These are phyloP conservation scores for Pseudorhombus dupliciocellatus DNA, from an alignment of 2,113 vertebrate genomes.

Conservation along the genomic window DNA sequence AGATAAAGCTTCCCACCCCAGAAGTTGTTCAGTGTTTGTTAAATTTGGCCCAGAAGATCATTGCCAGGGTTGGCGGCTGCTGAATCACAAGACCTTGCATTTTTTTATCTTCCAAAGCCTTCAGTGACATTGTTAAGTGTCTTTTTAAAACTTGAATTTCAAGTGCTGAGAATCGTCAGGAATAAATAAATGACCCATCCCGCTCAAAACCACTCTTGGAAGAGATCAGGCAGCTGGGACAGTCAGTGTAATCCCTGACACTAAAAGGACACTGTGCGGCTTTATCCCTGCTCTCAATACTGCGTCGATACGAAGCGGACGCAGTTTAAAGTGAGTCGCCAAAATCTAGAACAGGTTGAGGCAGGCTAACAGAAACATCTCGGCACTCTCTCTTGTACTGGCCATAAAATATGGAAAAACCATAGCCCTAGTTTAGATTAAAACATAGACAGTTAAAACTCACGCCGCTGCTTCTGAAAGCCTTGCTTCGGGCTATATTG, in stretches of 20 bases:
- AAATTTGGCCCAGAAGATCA: no score
- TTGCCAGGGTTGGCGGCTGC: no score
- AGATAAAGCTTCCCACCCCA: no score
- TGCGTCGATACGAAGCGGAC: slow-evolving; percentile 6
- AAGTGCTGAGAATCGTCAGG: no score
- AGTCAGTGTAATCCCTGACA: not conserved
- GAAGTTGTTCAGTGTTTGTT: no score
- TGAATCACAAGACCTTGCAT: no score
- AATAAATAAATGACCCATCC: no score
- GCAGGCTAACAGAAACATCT: not conserved
- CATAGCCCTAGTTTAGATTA: not conserved
- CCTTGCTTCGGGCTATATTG: not conserved
- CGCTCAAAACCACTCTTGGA: no score
- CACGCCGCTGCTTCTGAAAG: not conserved
- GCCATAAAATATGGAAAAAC: not conserved
- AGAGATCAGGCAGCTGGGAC: not conserved
- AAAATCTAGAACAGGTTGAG: not conserved
- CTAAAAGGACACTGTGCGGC: not conserved
- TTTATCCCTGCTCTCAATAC: slow-evolving; percentile 34
- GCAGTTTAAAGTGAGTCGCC: slow-evolving; percentile 21
- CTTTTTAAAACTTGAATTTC: no score
- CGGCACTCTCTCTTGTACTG: no score
- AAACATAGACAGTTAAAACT: not conserved
- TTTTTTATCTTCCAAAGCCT: no score
- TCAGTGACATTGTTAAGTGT: no score